Base-by-base conservation (phyloP, 2,888 invertebrate species). In the Entomobrya proxima region DNA sequence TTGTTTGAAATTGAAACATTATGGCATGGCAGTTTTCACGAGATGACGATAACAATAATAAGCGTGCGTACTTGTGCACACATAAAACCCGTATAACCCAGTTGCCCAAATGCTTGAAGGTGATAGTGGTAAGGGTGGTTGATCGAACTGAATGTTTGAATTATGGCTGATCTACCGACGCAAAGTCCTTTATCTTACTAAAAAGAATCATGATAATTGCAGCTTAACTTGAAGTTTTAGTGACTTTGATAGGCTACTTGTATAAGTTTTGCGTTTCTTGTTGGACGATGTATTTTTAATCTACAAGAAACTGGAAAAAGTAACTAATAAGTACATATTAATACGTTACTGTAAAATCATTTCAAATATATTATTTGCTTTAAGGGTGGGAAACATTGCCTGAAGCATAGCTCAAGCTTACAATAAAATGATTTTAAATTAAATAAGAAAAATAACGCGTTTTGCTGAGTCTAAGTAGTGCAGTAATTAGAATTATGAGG, bases 21-120 rank as follows among this genome's bases (percentile, higher is more conserved):
- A 77, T 58, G 61, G 24, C 61, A 44, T 18, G 18, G 9, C 5
- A 55, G 24, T 18, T 47, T 72, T 72, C 72, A 47, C 32, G 72
- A n/a, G n/a, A 76, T 76, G 58, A 40, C 61, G 44, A 21, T 32
- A 47, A 24, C 37, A 67, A 79, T 72, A 69, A 69, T 27, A 55
- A 58, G 72, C 35, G 74, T 47, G 27, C 32, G 64, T 75, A 75
- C 82, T 82, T 76, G 76, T 40, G 67, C 75, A 32, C 47, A 47
- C 47, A 37, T 75, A 67, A 76, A 76, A 15, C 76, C 76, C 83
- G 67, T 55, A 69, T 83, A 83, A 83, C 83, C 83, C 47, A 76
- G 30, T 76, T 83, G 69, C 30, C 35, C 75, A 76, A 67, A 67
- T 32, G 67, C 83, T 76, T 83, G 83, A 83, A 83, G 83, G 83